Percentiles rank a stretch among this genome's conserved stretches.
These are phyloP conservation scores for Phainopepla nitens DNA, from an alignment of 2,113 vertebrate species.

Conservation along the genomic window DNA sequence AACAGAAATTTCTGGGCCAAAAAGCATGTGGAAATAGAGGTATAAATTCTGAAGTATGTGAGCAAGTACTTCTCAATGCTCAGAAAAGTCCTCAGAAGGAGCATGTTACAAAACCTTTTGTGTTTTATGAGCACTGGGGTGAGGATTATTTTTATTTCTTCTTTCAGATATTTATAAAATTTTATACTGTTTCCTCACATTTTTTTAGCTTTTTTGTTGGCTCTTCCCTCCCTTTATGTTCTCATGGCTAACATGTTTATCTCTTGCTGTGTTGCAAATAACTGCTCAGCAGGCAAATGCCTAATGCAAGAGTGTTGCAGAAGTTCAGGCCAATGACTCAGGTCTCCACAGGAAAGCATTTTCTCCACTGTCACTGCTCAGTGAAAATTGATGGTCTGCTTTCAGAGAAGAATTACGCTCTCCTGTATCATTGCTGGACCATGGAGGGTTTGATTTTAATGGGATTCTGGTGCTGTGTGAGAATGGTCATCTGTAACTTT, in stretches of 20 bases:
- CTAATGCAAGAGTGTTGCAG: background rate
- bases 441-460: background rate
- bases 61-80: background rate
- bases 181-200: background rate
- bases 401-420: background rate
- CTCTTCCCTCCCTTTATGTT: background rate
- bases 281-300: background rate
- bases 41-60: background rate
- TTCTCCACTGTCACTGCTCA: background rate
- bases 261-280: constrained; percentile 13
- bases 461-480: background rate
- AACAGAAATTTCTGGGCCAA: background rate
- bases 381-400: background rate
- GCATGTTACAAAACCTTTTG: background rate
- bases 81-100: background rate
- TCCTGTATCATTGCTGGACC: background rate
- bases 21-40: background rate
- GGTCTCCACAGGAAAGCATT: background rate
- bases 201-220: background rate
- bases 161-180: background rate
- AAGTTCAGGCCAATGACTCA: constrained; percentile 12
- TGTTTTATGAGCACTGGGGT: background rate
- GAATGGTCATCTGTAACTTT: background rate
- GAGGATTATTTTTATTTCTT: background rate
- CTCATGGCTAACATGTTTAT: background rate